These are phyloP conservation scores for Dendrolimus punctatus DNA, from an alignment of 1,140 invertebrate genomes.

Conservation along the genomic window DNA sequence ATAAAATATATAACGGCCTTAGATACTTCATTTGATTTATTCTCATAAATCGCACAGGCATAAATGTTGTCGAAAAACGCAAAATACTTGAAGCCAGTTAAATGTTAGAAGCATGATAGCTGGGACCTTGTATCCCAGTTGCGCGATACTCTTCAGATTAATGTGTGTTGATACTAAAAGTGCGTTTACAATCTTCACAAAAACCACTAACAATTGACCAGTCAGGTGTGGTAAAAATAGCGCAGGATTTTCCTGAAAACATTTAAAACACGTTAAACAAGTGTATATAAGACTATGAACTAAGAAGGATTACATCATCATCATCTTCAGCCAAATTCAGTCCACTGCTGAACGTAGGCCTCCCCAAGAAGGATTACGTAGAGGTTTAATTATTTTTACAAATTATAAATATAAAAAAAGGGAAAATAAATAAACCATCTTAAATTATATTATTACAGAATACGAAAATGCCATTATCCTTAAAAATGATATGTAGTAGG, in stretches of 20 bases:
- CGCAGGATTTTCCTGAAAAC: conserved; percentile 45
- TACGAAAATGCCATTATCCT: too few relatives aligned
- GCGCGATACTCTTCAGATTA: conserved; percentile 21
- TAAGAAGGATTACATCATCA: too few relatives aligned
- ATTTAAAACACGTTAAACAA: too few relatives aligned
- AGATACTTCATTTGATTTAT: background rate
- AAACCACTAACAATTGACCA: conserved; percentile 31
- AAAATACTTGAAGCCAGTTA: conserved; percentile 54
- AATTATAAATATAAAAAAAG: too few relatives aligned
- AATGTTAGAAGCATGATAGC: conserved; percentile 36
- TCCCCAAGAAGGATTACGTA: too few relatives aligned
- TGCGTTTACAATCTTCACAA: conserved; percentile 27
- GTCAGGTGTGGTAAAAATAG: conserved; percentile 41
- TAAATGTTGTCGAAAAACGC: conserved; percentile 41
- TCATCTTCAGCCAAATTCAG: too few relatives aligned
- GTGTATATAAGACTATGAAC: too few relatives aligned
- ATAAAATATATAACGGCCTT: background rate
- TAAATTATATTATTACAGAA: too few relatives aligned
- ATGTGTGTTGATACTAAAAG: conserved; percentile 22
- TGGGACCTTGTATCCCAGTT: conserved; percentile 25
- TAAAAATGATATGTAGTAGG: too few relatives aligned
- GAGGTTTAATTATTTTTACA: too few relatives aligned
- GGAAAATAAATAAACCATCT: too few relatives aligned
- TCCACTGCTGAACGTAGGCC: too few relatives aligned
- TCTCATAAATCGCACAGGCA: conserved; percentile 42